Base-by-base conservation (phyloP, 2,888 invertebrate species). In the Prionchulus punctatus region DNA sequence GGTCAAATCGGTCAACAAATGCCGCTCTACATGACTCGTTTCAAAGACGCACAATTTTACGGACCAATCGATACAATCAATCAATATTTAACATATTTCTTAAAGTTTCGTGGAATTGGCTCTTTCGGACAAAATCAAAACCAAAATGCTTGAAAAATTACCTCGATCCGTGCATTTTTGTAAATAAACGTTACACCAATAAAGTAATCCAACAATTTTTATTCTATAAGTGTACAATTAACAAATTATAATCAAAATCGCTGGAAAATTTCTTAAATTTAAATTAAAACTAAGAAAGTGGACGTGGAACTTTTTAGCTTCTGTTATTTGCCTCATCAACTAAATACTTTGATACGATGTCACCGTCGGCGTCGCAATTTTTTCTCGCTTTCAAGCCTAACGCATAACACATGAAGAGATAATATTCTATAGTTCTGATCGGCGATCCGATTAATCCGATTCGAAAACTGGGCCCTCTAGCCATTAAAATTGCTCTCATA, bases 51-150 rank as follows among this genome's bases (percentile, higher is more conserved):
- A 4, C 50, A 49, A 21, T 28, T 12, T 26, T 49, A 28, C 21
- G 15, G 15, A 4, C 50, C 50, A 21, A 49, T 49, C 28, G 50
- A 49, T 23, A 49, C 30, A 21, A 49, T 49, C 26, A 49, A 23
- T 49, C 50, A 49, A 49, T 49, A 49, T 28, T 28, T 49, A 12
- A 49, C 4, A 12, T 12, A 28, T 28, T 49, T 49, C 50, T 18
- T 49, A 7, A 49, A 45, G 23, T 45, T n/a, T 45, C 12, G 45
- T n/a, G 18, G 12, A 7, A 18, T 36, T 18, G 36, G 36, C 36
- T 12, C 36, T 18, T 12, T 7, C 18, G 36, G 36, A 7, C 45
- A 45, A 23, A n/a, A 7, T 12, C 45, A 45, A 23, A n/a, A n/a
- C n/a, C n/a, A n/a, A n/a, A n/a, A n/a, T n/a, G n/a, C n/a, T n/a